Percentiles rank a stretch among this genome's conserved stretches.
phyloP scores from a whole-genome alignment of 2,888 invertebrate genomes.

The Vanessa cardui region DNA sequence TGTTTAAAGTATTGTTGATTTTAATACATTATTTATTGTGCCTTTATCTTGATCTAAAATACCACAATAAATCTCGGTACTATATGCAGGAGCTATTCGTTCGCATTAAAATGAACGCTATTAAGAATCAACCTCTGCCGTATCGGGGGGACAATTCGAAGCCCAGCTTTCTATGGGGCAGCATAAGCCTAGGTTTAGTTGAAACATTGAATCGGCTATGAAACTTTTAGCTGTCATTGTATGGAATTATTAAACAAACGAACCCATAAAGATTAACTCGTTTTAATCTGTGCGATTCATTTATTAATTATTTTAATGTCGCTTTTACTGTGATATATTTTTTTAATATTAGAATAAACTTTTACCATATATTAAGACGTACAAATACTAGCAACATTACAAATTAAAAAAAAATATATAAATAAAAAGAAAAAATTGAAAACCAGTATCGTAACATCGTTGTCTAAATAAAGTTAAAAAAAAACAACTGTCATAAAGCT shows the following conservation, averaged over 20 bases:
- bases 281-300: background rate
- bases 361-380: too few species aligned
- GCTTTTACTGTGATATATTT: too few species aligned
- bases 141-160: constrained; percentile 33
- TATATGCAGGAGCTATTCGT: background rate
- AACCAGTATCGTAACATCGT: too few species aligned
- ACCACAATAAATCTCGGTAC: constrained; percentile 9
- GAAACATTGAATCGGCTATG: constrained; percentile 11
- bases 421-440: too few species aligned
- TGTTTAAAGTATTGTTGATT: background rate
- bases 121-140: constrained; percentile 27
- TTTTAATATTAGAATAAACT: too few species aligned
- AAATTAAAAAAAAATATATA: too few species aligned
- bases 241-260: constrained; percentile 1
- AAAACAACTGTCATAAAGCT: too few species aligned
- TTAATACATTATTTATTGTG: background rate
- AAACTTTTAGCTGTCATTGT: constrained; percentile 5
- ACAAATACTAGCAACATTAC: too few species aligned
- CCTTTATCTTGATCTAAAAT: background rate
- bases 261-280: background rate
- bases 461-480: too few species aligned
- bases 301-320: too few species aligned
- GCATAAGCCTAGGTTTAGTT: background rate
- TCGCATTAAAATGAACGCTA: constrained; percentile 16
- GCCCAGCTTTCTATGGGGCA: constrained; percentile 6